A percentile compares a stretch with the other conserved stretches of the same genome.
phyloP scores from a whole-genome alignment of 2,888 invertebrate species.

The Cybosia mesomella region DNA sequence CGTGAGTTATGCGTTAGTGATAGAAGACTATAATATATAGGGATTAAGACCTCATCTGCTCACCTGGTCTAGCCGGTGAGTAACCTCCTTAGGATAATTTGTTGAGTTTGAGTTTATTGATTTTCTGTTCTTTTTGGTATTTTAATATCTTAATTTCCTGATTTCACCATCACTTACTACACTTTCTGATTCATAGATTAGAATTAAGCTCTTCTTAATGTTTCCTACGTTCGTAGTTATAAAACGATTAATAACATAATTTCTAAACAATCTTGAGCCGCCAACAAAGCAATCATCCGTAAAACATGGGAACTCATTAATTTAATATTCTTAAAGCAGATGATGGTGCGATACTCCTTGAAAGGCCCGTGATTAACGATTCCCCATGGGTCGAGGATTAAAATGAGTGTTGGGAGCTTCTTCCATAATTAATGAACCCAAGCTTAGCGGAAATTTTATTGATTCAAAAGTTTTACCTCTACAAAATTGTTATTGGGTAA shows the following conservation, averaged over 20 bases:
- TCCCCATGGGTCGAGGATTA: not conserved
- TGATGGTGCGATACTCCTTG: conserved; percentile 13
- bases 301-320: conserved; percentile 19
- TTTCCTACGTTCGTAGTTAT: not conserved
- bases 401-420: conserved; percentile 16
- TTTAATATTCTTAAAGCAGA: conserved; percentile 14
- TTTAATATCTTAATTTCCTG: no score
- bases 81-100: no score
- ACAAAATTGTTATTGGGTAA: no score
- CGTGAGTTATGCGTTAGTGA: no score
- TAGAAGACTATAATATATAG: no score
- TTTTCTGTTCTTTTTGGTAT: no score
- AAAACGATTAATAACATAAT: conserved; percentile 1
- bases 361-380: conserved; percentile 15
- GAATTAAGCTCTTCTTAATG: not conserved
- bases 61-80: no score
- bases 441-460: conserved; percentile 7
- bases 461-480: not conserved
- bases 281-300: conserved; percentile 3
- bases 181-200: no score
- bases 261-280: not conserved
- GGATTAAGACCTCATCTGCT: no score
- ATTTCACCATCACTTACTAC: no score
- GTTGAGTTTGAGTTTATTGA: no score
- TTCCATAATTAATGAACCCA: conserved; percentile 15